Conservation (phyloP, 2,797 vertebrate species). For the Taeniopygia guttata region DNA sequence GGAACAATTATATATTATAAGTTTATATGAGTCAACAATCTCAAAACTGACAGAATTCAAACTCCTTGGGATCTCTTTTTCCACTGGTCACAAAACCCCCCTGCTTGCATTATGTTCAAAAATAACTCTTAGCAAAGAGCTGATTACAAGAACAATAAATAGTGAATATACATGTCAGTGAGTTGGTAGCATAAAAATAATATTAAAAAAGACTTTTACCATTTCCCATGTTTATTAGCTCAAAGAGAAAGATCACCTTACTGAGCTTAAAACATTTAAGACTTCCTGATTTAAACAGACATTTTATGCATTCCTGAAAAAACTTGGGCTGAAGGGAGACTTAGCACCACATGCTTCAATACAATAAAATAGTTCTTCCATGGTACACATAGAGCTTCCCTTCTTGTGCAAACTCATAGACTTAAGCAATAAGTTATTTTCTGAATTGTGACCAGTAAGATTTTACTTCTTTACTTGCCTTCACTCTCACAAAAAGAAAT, state of each 20-base stretch:
- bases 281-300: neutral
- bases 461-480: neutral
- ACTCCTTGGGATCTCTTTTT: neutral
- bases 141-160: neutral
- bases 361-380: neutral
- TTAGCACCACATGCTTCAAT: neutral
- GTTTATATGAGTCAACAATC: neutral
- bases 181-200: neutral
- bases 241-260: neutral
- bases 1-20: neutral
- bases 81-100: neutral
- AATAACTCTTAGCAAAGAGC: neutral
- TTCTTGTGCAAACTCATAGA: neutral
- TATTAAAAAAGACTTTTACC: neutral
- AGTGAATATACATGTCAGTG: neutral
- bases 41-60: neutral
- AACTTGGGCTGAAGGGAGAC: neutral
- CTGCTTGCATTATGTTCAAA: neutral
- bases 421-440: neutral
- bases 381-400: neutral
- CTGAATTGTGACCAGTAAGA: neutral
- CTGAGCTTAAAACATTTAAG: neutral
- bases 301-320: neutral
- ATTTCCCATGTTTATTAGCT: neutral
- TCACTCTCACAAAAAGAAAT: neutral